These are phyloP conservation scores for Peromyscus polionotus DNA, from an alignment of 2,113 vertebrate species.

Conservation along the genomic window DNA sequence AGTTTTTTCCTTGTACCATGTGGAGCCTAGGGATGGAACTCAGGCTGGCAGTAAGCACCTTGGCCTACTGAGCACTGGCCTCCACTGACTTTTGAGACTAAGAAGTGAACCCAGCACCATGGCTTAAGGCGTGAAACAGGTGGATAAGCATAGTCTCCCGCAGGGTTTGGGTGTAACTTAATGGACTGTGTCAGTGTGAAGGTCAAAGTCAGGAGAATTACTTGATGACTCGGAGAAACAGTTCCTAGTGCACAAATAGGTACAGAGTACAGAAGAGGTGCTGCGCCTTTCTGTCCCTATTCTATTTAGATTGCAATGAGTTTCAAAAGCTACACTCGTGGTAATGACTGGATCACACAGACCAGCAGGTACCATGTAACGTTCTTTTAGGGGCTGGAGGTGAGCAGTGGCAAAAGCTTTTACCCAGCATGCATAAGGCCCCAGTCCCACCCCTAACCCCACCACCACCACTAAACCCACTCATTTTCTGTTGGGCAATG, in stretches of 20 bases:
- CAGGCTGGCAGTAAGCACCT: background rate
- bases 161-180: too few relatives aligned
- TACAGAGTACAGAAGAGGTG: background rate
- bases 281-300: background rate
- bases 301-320: background rate
- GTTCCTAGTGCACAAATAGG: background rate
- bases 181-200: accelerated
- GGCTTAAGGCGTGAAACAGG: background rate
- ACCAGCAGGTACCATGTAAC: background rate
- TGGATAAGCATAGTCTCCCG: accelerated
- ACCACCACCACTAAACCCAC: background rate
- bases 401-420: background rate
- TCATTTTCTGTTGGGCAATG: background rate
- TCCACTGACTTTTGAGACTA: background rate
- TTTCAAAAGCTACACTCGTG: background rate
- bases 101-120: background rate
- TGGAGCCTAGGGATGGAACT: background rate
- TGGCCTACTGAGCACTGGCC: background rate
- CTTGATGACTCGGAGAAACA: background rate
- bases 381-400: background rate
- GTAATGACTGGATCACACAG: background rate
- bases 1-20: background rate
- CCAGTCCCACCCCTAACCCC: background rate
- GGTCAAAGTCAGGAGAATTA: background rate
- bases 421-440: background rate